These are phyloP conservation scores for Oxytorus armatus DNA, from an alignment of 2,888 invertebrate species.

Conservation along the genomic window DNA sequence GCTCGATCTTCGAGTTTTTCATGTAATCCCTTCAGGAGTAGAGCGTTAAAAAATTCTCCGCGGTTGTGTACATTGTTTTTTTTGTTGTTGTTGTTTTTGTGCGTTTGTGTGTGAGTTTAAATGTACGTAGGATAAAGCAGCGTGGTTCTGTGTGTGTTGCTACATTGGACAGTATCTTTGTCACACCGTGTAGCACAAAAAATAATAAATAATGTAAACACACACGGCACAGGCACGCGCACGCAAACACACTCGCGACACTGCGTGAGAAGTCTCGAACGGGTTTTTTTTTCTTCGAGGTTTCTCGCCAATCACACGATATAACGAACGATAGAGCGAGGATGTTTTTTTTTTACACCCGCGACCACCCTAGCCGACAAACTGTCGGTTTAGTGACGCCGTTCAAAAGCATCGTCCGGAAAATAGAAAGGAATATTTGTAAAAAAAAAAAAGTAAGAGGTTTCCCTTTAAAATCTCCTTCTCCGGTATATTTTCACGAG, in stretches of 20 bases:
- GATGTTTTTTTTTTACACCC: too few relatives aligned
- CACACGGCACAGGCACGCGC: neutral
- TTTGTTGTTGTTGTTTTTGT: too few relatives aligned
- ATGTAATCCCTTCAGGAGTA: too few relatives aligned
- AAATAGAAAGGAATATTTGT: slow-evolving; percentile 12
- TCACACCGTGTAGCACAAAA: neutral
- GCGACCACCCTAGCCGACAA: too few relatives aligned
- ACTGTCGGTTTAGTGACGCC: too few relatives aligned
- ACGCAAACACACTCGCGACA: neutral
- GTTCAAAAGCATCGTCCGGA: neutral
- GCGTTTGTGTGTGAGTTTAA: too few relatives aligned
- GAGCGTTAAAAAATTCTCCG: neutral
- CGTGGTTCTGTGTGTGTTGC: too few relatives aligned
- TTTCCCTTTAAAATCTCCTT: slow-evolving; percentile 14
- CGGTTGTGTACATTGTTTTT: neutral
- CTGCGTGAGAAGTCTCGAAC: neutral
- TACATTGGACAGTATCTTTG: neutral
- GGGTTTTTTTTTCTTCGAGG: neutral
- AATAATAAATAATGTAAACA: slow-evolving; percentile 2
- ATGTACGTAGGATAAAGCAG: neutral
- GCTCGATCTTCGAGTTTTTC: neutral
- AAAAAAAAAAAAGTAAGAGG: slow-evolving; percentile 2
- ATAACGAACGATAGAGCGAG: too few relatives aligned
- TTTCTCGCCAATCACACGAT: too few relatives aligned
- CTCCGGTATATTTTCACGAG: slow-evolving; percentile 2